Conservation (phyloP, 2,888 invertebrate genomes). For the Cheilosia impressa region DNA sequence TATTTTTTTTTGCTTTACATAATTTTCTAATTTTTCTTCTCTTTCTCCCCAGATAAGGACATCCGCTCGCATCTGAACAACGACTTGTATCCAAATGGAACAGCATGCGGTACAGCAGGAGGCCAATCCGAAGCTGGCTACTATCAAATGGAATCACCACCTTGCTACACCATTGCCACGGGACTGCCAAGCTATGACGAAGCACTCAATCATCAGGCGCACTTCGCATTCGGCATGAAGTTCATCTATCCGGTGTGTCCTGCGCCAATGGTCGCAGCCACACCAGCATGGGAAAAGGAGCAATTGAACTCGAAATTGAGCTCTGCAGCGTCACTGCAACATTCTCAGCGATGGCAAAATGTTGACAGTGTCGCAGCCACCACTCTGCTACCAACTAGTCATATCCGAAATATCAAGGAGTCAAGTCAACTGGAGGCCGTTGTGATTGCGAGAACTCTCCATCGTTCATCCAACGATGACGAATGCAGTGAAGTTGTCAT, state of each 20-base stretch:
- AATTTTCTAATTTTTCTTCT: conserved; percentile 70
- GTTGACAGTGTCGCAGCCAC: conserved; percentile 66
- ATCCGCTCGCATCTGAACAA: conserved; percentile 81
- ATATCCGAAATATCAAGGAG: conserved; percentile 66
- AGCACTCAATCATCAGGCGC: conserved; percentile 85
- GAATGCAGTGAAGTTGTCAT: conserved; percentile 63
- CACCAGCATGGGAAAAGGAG: conserved; percentile 79
- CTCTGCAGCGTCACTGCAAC: conserved; percentile 38
- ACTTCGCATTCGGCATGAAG: conserved; percentile 81
- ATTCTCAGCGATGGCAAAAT: conserved; percentile 64
- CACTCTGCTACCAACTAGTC: conserved; percentile 71
- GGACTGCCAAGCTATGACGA: conserved; percentile 87
- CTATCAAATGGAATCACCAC: conserved; percentile 85
- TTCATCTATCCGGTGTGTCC: conserved; percentile 81
- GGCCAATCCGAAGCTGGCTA: conserved; percentile 79
- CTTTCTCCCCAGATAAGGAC: conserved; percentile 81
- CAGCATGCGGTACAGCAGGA: conserved; percentile 63
- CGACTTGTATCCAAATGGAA: conserved; percentile 75
- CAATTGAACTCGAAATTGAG: conserved; percentile 70
- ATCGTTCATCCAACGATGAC: conserved; percentile 11
- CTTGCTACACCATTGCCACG: conserved; percentile 87
- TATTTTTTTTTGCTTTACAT: conserved; percentile 62
- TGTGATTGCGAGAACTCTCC: conserved; percentile 44
- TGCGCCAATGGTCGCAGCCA: conserved; percentile 76
- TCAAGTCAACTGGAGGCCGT: conserved; percentile 56